Base-by-base conservation (phyloP, 2,888 invertebrate genomes). In the Abrostola triplasia region DNA sequence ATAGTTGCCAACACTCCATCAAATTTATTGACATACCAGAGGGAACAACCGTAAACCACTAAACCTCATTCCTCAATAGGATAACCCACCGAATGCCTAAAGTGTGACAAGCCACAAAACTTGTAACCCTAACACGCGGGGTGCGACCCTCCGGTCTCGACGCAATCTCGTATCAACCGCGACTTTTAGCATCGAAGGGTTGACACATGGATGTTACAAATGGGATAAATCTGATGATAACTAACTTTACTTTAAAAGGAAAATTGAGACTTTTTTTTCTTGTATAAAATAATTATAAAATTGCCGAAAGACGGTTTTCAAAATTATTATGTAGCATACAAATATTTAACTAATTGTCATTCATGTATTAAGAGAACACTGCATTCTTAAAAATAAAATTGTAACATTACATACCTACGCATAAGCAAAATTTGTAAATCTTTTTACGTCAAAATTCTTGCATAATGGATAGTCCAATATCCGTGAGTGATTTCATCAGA, bases 51-150 rank as follows among this genome's bases (percentile, higher is more conserved):
- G 68, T 58, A 74, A 9, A 59, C 49, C 52, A 24, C 58, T 64
- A 56, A 75, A 76, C 71, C 63, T 60, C 56, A 75, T 75, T 63
- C 58, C 52, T 55, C 65, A 72, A 77, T 73, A 77, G 71, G 73
- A 73, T 79, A 74, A 79, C 77, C 68, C 75, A 58, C 67, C 74
- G 76, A 82, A 79, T 78, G 67, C 64, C 79, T 80, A 81, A 81
- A 82, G 78, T 73, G 80, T 79, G 80, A 81, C 79, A 83, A 81
- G 72, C 83, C 77, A 80, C 78, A 81, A 77, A 70, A 77, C 68
- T 81, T 82, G 84, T 85, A 88, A 87, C 87, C 88, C 87, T 86
- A 82, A 84, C 84, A 80, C 70, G 78, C 80, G 81, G 86, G 88
- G 85, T 77, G 80, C 81, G 80, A 87, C 87, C 88, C 88, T 73